Percentiles rank a stretch among this genome's conserved stretches.
Conservation (phyloP, 2,797 vertebrate genomes). For the Anisognathus igniventris region DNA sequence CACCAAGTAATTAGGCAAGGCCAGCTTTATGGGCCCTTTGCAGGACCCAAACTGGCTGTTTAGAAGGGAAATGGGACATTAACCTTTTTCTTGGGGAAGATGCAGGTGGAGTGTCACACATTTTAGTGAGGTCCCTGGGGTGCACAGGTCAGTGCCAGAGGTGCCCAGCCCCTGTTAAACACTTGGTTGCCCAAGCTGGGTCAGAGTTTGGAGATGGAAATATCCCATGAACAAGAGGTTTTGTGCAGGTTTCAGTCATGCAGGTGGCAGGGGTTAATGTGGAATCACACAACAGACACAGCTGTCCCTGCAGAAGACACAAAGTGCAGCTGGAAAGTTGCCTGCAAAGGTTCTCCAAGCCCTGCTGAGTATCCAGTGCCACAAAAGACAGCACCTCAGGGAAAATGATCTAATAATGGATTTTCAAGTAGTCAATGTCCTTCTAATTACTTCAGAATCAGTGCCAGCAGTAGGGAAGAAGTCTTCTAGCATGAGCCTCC, state of each 20-base stretch:
- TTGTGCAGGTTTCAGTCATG: neutral
- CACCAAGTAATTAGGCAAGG: slow-evolving; percentile 29
- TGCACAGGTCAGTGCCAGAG: neutral
- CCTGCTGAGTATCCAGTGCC: neutral
- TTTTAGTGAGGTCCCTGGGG: neutral
- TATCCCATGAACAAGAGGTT: neutral
- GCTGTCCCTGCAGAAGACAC: neutral
- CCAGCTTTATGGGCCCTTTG: neutral
- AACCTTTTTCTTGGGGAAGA: neutral
- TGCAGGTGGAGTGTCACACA: neutral
- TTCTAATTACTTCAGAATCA: neutral
- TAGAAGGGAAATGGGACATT: neutral
- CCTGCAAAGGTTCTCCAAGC: neutral
- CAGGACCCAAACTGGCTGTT: neutral
- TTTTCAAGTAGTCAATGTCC: neutral
- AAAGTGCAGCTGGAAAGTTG: neutral
- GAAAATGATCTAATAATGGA: neutral
- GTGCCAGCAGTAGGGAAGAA: neutral
- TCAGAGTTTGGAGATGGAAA: neutral
- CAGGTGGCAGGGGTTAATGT: neutral
- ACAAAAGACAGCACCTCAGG: neutral
- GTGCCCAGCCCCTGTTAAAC: neutral
- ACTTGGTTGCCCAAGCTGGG: neutral
- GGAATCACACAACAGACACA: neutral
- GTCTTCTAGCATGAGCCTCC: neutral